Base-by-base conservation (phyloP, 2,113 vertebrate species). In the Mola mola region DNA sequence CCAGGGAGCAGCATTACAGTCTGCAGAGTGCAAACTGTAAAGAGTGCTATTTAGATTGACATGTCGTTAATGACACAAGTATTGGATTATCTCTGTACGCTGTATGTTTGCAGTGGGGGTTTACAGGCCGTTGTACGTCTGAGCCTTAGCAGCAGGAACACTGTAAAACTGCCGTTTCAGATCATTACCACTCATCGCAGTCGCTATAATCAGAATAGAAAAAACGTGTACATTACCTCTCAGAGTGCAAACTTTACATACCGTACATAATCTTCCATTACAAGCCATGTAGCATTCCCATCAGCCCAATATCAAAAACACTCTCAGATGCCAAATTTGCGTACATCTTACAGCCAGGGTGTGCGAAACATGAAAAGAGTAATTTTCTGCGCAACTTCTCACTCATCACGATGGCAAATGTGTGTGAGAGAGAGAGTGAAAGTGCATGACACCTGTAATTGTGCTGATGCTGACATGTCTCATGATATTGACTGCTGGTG, bases 351-450 rank as follows among this genome's bases (percentile, higher is more conserved):
- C 19, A 60, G 49, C 22, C 53, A 60, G n/a, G n/a, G 49, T 68
- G 61, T 63, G 65, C 22, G 19, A 40, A 57, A 67, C 36, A 68
- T 66, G 71, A 66, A 77, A 75, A 75, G 84, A 70, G 56, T 52
- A 66, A 72, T 89, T 86, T 84, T 83, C 83, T 72, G 82, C 41
- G 36, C 72, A 76, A 79, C 71, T 81, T 75, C 44, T 40, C 57
- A 20, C 50, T 72, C n/a, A 47, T 41, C 38, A 53, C 46, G 56
- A 68, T 69, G 62, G 58, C 53, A 72, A 49, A 58, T 59, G 41
- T 26, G 49, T 28, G 8, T n/a, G 28, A 21, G 34, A 49, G 22
- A 49, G 20, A n/a, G 12, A 25, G 4, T 50, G 36, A 52, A 42
- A 2, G 33, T n/a, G 50, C 8, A 11, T 48, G n/a, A 28, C 40